Conservation (phyloP, 2,797 vertebrate species). For the Karalla daura region DNA sequence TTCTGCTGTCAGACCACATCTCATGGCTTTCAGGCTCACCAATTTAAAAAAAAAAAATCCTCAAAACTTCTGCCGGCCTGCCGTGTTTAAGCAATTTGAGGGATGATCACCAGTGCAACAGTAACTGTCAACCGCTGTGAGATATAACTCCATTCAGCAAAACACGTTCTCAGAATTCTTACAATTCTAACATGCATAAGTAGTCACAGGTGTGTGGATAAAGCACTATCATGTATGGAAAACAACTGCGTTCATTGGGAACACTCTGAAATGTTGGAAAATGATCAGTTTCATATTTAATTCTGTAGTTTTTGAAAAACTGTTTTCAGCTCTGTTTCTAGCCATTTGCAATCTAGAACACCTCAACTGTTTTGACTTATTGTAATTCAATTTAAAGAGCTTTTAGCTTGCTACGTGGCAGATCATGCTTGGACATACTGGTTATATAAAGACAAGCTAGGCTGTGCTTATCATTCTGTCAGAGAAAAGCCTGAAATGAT, state of each 20-base stretch:
- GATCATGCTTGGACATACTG: conserved; percentile 11
- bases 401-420: conserved; percentile 1
- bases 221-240: neutral
- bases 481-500: conserved; percentile 33
- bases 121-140: neutral
- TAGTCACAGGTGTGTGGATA: neutral
- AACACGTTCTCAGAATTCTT: neutral
- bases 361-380: neutral
- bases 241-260: neutral
- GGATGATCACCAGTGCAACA: neutral
- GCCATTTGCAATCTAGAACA: neutral
- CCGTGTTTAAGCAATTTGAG: neutral
- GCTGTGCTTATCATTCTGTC: neutral
- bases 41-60: no score
- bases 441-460: neutral
- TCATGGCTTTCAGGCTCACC: neutral
- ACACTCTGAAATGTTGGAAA: neutral
- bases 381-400: neutral
- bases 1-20: neutral
- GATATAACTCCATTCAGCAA: neutral
- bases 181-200: neutral
- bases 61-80: neutral
- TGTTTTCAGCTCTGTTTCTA: neutral
- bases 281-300: neutral
- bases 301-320: neutral